These are phyloP conservation scores for Drosophila barbarae DNA, from an alignment of 2,888 invertebrate species.

Conservation along the genomic window DNA sequence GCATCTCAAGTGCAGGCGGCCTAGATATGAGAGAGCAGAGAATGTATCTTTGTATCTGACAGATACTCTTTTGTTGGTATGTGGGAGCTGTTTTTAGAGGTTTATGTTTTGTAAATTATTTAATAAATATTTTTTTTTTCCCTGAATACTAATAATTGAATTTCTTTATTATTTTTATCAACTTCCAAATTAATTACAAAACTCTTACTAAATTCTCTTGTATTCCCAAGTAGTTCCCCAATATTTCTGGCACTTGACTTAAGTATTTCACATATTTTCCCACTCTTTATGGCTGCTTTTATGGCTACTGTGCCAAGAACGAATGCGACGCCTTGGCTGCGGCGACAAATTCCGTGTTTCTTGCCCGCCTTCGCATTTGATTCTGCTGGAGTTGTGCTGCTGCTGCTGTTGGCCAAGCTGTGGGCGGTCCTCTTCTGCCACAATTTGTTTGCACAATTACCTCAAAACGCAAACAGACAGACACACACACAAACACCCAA, in stretches of 20 bases:
- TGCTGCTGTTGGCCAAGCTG: conserved; percentile 22
- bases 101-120: no score
- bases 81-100: neutral
- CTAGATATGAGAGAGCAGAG: conserved; percentile 18
- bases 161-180: neutral
- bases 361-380: conserved; percentile 21
- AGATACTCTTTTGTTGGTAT: conserved; percentile 15
- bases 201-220: neutral
- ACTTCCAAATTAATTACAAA: conserved; percentile 6
- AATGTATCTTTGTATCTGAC: conserved; percentile 1
- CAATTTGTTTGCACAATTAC: conserved; percentile 61
- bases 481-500: conserved; percentile 13
- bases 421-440: conserved; percentile 36
- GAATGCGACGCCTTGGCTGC: conserved; percentile 27
- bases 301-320: conserved; percentile 37
- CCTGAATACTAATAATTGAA: no score
- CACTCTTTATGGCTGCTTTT: conserved; percentile 33
- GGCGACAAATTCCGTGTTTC: conserved; percentile 27
- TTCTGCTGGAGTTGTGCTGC: conserved; percentile 13
- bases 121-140: no score
- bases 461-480: conserved; percentile 42
- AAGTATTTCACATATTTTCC: conserved; percentile 28
- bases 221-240: conserved; percentile 14
- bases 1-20: conserved; percentile 35
- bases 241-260: conserved; percentile 11